Evolutionary conservation across 2,888 invertebrate genomes (phyloP).

Genomic region (Ophion obscuratus): DNA sequence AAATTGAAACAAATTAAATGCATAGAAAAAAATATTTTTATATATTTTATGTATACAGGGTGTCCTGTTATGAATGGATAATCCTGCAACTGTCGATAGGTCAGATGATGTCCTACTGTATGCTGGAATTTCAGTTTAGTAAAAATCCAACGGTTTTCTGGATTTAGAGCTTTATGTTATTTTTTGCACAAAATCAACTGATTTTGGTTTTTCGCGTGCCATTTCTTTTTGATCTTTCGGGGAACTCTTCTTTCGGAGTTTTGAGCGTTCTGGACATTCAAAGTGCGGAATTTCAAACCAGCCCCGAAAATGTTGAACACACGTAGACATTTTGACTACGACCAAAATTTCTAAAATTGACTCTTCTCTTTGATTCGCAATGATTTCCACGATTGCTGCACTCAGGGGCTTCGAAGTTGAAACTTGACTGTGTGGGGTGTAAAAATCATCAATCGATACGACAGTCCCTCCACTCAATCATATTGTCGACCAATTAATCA

Average conservation of each 20-base stretch:
- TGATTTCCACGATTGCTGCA: not conserved
- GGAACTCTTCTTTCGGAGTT: too few species aligned
- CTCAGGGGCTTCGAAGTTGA: not conserved
- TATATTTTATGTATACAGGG: too few species aligned
- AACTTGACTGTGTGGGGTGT: not conserved
- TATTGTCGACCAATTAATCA: not conserved
- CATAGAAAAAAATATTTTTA: not conserved
- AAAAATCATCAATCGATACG: not conserved
- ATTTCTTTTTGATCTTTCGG: too few species aligned
- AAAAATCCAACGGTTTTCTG: too few species aligned
- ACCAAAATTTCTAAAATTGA: not conserved
- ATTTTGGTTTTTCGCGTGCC: too few species aligned
- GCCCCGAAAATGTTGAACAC: not conserved
- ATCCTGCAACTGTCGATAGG: not conserved
- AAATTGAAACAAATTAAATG: not conserved
- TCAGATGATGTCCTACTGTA: too few species aligned
- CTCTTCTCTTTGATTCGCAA: not conserved
- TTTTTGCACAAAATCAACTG: too few species aligned
- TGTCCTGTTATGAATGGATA: not conserved
- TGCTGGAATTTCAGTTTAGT: too few species aligned
- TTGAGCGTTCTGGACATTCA: too few species aligned
- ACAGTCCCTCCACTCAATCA: not conserved
- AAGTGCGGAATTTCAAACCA: too few species aligned
- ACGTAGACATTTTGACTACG: not conserved
- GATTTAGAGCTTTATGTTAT: too few species aligned